Conservation (phyloP, 2,797 vertebrate genomes). For the Rhinogobio ventralis region DNA sequence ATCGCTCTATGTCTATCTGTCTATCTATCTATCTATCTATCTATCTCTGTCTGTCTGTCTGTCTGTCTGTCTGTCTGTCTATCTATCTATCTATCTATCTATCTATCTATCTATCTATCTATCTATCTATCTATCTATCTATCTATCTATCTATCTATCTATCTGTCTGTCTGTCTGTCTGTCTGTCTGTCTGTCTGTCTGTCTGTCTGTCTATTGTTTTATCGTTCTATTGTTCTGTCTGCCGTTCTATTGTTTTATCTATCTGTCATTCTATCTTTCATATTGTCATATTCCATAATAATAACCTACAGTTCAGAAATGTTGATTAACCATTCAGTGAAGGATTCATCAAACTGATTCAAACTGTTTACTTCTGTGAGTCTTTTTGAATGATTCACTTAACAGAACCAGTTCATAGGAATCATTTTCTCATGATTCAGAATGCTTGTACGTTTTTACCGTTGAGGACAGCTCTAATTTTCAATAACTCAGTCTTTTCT, state of each 20-base stretch:
- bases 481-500: not conserved
- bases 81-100: not conserved
- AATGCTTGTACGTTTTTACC: not conserved
- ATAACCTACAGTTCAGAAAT: not conserved
- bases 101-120: too few relatives aligned
- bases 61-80: not conserved
- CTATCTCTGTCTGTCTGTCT: too few relatives aligned
- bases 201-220: not conserved
- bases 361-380: not conserved
- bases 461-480: not conserved
- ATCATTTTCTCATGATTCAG: not conserved
- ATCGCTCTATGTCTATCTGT: not conserved
- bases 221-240: not conserved
- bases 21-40: not conserved
- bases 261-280: not conserved
- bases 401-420: not conserved
- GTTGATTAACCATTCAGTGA: not conserved
- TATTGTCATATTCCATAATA: not conserved
- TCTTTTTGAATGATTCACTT: not conserved
- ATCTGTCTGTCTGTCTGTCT: not conserved
- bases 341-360: not conserved
- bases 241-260: not conserved
- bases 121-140: too few relatives aligned
- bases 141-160: too few relatives aligned
- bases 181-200: not conserved